Percentiles rank a stretch among this genome's conserved stretches.
These are phyloP conservation scores for Zygothrica quintamaculata DNA, from an alignment of 2,888 invertebrate genomes.

Conservation along the genomic window DNA sequence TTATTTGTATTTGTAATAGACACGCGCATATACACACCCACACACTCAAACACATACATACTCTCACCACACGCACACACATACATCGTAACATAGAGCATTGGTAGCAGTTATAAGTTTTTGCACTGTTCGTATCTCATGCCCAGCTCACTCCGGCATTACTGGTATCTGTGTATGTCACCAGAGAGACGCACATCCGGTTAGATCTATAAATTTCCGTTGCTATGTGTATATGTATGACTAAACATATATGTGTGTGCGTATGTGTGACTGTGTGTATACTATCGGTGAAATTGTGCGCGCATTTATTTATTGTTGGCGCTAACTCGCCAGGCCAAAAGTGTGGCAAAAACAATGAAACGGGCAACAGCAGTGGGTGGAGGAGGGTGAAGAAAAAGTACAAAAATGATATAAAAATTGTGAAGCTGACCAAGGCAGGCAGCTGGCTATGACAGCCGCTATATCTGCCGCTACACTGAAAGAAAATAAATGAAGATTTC, in stretches of 20 bases:
- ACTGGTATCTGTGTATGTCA: slow-evolving; percentile 67
- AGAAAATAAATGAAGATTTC: too few species aligned
- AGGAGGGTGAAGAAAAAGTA: too few species aligned
- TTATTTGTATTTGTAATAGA: slow-evolving; percentile 79
- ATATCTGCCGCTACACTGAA: slow-evolving; percentile 29
- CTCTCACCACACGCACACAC: slow-evolving; percentile 6
- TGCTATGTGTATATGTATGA: slow-evolving; percentile 17
- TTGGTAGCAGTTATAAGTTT: slow-evolving; percentile 44
- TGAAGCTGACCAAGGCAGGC: slow-evolving; percentile 47
- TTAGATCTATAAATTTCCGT: slow-evolving; percentile 73
- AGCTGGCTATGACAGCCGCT: slow-evolving; percentile 52
- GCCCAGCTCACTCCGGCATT: slow-evolving; percentile 31
- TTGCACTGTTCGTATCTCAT: slow-evolving; percentile 48
- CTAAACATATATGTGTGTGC: slow-evolving; percentile 5
- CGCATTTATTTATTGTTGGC: slow-evolving; percentile 76
- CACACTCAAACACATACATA: slow-evolving; percentile 28
- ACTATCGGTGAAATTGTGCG: slow-evolving; percentile 58
- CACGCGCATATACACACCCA: slow-evolving; percentile 47
- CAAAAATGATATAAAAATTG: slow-evolving; percentile 71
- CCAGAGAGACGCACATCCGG: slow-evolving; percentile 75
- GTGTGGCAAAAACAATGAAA: slow-evolving; percentile 57
- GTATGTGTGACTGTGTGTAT: slow-evolving; percentile 12
- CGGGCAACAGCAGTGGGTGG: slow-evolving; percentile 39
- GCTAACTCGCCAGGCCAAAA: slow-evolving; percentile 73
- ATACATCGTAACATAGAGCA: slow-evolving; percentile 32